Base-by-base conservation (phyloP, 2,888 invertebrate species). In the Arctia plantaginis region DNA sequence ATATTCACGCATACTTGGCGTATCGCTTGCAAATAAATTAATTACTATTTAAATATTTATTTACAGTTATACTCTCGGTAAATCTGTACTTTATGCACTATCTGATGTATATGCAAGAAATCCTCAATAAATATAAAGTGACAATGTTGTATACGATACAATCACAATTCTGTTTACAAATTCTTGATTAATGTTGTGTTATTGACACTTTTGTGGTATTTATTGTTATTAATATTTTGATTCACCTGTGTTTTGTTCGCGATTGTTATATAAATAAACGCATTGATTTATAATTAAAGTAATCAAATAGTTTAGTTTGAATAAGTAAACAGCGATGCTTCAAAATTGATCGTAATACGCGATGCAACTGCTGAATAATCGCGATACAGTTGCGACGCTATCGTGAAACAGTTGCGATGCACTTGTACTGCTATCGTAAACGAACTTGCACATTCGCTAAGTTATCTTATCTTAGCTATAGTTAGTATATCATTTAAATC, bases 111-210 rank as follows among this genome's bases (percentile, higher is more conserved):
- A 13, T 13, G 33, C 23, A 67, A 47, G 1, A 47, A 30, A 62
- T 15, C 6, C 27, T 62, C 44, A 27, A 47, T 20, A 20, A 47
- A 67, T 30, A 47, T 47, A 47, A 47, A 67, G 41, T 30, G 10
- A 30, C 10, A 30, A 44, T 59, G 3, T 30, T 44, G 30, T 44
- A 44, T 44, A 23, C 30, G 12, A 6, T 47, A 30, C 23, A 47
- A 30, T 47, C 30, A 23, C 12, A 47, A 33, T 33, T 33, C 47
- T 47, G 67, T 67, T 67, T 67, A 67, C 67, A 33, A 67, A 67
- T 67, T 47, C 33, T 47, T 67, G 47, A 23, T 33, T 23, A 4
- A 67, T 41, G 27, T 66, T 27, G 27, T 15, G 18, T 66, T 66
- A 44, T 44, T 41, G 30, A 67, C 10, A 47, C 27, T 27, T 30